These are phyloP conservation scores for Eurystomus glaucurus DNA, from an alignment of 2,797 vertebrate genomes.

Conservation along the genomic window DNA sequence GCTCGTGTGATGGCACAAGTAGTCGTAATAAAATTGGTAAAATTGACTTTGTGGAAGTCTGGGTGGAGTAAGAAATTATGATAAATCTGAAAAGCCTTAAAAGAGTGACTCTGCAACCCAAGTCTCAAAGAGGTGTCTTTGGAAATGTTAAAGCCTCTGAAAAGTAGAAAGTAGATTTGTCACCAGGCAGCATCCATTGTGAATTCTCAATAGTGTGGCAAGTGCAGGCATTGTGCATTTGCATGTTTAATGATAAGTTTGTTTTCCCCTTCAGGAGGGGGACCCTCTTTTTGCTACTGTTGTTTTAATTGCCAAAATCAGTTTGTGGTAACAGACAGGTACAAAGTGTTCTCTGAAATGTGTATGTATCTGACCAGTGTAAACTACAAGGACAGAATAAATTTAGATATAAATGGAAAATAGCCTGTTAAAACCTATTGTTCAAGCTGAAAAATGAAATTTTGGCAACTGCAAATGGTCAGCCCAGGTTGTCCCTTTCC, in stretches of 20 bases:
- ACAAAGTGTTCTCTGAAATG: not conserved
- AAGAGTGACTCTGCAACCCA: not conserved
- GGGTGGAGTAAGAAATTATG: fast-evolving
- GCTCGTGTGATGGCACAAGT: fast-evolving
- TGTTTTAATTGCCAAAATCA: not conserved
- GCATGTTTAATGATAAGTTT: not conserved
- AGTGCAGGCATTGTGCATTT: not conserved
- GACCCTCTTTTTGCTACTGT: not conserved
- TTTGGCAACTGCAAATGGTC: not conserved
- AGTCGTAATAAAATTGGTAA: fast-evolving
- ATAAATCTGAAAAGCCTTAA: not conserved
- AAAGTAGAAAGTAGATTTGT: not conserved
- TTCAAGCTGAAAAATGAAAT: not conserved
- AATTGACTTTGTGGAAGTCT: not conserved
- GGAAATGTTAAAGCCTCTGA: not conserved
- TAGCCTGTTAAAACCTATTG: not conserved
- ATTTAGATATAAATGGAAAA: not conserved
- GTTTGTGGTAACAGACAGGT: not conserved
- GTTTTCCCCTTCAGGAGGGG: not conserved
- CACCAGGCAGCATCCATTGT: fast-evolving
- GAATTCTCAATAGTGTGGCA: fast-evolving
- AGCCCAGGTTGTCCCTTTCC: not conserved
- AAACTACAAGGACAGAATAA: not conserved
- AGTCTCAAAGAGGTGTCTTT: fast-evolving
- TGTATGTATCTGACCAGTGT: fast-evolving